Evolutionary conservation across 2,888 invertebrate genomes (phyloP).

Genomic region (Morpho achilles): DNA sequence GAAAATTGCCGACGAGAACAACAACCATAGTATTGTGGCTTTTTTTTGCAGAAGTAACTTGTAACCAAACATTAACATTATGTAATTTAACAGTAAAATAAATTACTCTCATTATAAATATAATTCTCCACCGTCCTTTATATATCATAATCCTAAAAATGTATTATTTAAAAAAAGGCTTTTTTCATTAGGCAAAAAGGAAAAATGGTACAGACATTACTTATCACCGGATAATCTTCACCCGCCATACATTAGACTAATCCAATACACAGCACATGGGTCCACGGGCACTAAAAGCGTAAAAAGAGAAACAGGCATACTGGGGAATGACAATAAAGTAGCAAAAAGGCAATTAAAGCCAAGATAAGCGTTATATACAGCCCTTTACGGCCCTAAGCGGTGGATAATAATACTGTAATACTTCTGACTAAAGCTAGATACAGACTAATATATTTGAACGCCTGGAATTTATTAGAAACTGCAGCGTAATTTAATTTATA

Average conservation of each 20-base stretch:
- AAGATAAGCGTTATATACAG: constrained; percentile 27
- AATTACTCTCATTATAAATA: no score
- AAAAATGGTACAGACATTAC: constrained; percentile 5
- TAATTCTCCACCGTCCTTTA: no score
- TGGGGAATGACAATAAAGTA: constrained; percentile 30
- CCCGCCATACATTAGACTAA: constrained; percentile 11
- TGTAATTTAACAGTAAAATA: no score
- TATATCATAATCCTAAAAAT: no score
- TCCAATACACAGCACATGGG: constrained; percentile 17
- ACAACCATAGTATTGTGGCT: no score
- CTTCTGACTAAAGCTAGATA: constrained; percentile 9
- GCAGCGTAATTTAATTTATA: no score
- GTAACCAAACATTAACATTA: no score
- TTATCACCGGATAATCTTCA: constrained; percentile 9
- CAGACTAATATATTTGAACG: constrained; percentile 2
- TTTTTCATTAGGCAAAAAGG: constrained; percentile 4
- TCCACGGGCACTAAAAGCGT: constrained; percentile 14
- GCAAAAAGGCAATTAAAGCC: constrained; percentile 31
- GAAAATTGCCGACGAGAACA: no score
- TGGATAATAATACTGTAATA: constrained; percentile 19
- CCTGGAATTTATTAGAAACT: neutral
- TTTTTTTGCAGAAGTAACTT: no score
- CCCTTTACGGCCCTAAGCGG: constrained; percentile 25
- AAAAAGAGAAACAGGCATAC: constrained; percentile 23
- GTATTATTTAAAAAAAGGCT: neutral